A percentile compares a stretch with the other conserved stretches of the same genome.
Conservation (phyloP, 2,797 vertebrate genomes). For the Hippocampus kuda region DNA sequence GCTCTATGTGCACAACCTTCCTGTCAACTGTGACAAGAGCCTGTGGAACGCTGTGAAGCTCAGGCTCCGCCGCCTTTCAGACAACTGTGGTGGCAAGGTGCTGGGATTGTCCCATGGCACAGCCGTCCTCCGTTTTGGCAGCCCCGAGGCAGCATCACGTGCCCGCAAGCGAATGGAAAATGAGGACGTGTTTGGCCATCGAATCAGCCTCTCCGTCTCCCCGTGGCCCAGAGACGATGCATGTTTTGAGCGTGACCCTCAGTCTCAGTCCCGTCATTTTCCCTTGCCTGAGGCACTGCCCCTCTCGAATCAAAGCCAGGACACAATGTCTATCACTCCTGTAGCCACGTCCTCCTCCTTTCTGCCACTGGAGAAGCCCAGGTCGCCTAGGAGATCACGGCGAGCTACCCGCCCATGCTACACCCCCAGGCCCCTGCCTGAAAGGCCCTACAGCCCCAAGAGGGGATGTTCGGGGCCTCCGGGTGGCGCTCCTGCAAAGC, state of each 20-base stretch:
- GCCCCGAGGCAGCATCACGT: conserved; percentile 81
- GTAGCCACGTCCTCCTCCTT: conserved; percentile 47
- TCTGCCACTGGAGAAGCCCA: conserved; percentile 75
- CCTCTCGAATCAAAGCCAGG: conserved; percentile 35
- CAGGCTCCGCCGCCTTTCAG: conserved; percentile 89
- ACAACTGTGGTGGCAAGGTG: conserved; percentile 97
- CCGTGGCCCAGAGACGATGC: conserved; percentile 66
- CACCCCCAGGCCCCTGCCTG: conserved; percentile 57
- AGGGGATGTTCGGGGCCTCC: conserved; percentile 71
- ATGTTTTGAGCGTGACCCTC: conserved; percentile 56
- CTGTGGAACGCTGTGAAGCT: conserved; percentile 71
- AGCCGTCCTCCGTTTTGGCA: conserved; percentile 87
- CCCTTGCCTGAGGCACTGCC: conserved; percentile 33
- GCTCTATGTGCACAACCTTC: conserved; percentile 94
- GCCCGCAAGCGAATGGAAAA: conserved; percentile 96
- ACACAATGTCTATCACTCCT: conserved; percentile 28
- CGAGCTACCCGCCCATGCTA: conserved; percentile 74
- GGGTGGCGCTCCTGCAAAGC: conserved; percentile 67
- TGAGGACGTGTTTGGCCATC: conserved; percentile 90
- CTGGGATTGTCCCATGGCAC: conserved; percentile 81
- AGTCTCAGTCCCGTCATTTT: conserved; percentile 36
- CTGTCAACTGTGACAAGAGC: conserved; percentile 87
- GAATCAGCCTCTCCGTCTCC: conserved; percentile 83
- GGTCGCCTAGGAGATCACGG: conserved; percentile 81
- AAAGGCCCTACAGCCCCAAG: conserved; percentile 77